Base-by-base conservation (phyloP, 92 coral and sea anemone species). In the Porites cylindrica region DNA sequence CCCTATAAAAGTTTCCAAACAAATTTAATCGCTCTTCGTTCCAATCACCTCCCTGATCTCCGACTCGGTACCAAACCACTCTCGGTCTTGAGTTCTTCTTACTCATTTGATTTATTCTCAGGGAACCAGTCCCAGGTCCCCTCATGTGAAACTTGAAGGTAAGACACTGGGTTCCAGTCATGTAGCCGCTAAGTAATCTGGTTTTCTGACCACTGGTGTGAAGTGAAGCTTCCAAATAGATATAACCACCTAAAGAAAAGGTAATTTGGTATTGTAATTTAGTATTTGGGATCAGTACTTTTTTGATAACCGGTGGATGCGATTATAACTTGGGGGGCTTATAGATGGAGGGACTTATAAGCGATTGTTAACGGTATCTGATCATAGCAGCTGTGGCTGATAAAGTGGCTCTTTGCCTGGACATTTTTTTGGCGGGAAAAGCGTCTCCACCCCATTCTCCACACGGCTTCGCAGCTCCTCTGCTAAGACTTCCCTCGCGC, bases 141-240 rank as follows among this genome's bases (percentile, higher is more conserved):
- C 52, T 77, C 99, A 97, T 97, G 79, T 97, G 99, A 77, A 92
- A 97, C 90, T 93, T 90, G 71, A 97, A 94, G 23, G 73, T 58
- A 86, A 97, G 82, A 89, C 99, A 97, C 79, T 88, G 93, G 23
- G 85, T 72, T 51, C 97, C 98, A 47, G 84, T 67, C 93, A 94
- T 84, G 89, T 85, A 86, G 12, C 90, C 94, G 54, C 98, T 96
- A 8, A 66, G 62, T 60, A 95, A 79, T 72, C 93, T 91, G 18
- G 98, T 93, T 32, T 78, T 90, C 20, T 95, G 80, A 19, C 94
- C 88, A 23, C 61, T n/a, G 10, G 77, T 86, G 0, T 89, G 84
- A 23, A 85, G 87, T 7, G 99, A 93, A 12, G 98, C 97, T 72
- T 96, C 99, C 17, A 96, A 83, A 66, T 89, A 96, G 50, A 96